Conservation (phyloP, 2,113 vertebrate genomes). For the Lanius collurio region DNA sequence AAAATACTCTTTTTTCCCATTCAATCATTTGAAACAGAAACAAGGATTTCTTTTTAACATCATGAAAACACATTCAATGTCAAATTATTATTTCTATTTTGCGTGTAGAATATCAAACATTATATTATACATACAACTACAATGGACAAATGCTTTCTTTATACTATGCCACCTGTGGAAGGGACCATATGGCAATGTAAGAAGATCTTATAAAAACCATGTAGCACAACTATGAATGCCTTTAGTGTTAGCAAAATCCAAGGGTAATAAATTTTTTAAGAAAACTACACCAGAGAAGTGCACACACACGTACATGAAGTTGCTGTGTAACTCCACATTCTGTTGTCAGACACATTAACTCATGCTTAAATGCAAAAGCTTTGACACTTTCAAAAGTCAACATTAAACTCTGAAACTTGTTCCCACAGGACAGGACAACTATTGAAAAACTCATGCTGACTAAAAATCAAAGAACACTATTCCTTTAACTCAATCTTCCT, state of each 20-base stretch:
- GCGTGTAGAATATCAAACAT: not conserved
- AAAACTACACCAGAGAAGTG: not conserved
- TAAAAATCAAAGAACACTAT: not conserved
- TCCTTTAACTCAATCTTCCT: not conserved
- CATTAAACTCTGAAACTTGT: not conserved
- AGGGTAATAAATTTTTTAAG: not conserved
- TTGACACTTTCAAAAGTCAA: not conserved
- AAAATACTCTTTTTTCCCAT: not conserved
- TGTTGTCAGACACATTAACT: not conserved
- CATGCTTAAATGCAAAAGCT: not conserved
- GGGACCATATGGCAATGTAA: not conserved
- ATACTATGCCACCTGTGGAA: not conserved
- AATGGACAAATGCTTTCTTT: not conserved
- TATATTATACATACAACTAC: not conserved
- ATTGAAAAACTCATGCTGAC: not conserved
- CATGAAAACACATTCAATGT: not conserved
- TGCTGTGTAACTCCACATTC: not conserved
- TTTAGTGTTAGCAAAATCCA: conserved; percentile 10
- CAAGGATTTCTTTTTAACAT: not conserved
- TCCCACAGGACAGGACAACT: not conserved
- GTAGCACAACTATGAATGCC: not conserved
- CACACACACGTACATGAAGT: not conserved
- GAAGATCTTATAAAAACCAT: not conserved
- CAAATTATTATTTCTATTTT: not conserved
- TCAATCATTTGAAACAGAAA: not conserved